Base-by-base conservation (phyloP, 1,140 invertebrate genomes). In the Heliconius melpomene region DNA sequence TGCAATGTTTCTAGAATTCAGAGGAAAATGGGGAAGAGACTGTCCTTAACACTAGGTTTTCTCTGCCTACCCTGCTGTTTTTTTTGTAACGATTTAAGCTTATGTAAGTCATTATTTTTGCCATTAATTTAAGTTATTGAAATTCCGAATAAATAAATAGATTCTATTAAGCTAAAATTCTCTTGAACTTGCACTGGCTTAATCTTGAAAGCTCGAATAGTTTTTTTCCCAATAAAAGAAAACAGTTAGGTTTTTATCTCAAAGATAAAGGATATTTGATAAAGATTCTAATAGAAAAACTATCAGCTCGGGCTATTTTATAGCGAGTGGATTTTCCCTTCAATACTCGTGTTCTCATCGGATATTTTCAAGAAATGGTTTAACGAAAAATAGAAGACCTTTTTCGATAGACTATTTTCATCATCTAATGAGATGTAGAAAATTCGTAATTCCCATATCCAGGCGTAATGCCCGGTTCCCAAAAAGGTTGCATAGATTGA, bases 381-480 rank as follows among this genome's bases (percentile, higher is more conserved):
- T 52, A 52, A 16, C 50, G 50, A 52, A 52, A 52, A 52, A 52
- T 52, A 52, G 50, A 52, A 20, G 7, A 52, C 50, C 70, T 77
- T 77, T 77, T 72, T 77, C 38, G 76, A 77, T 77, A 29, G 36
- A 32, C 77, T 38, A 73, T 80, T 76, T 76, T 74, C 32, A 46
- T 80, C 74, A 54, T 75, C 70, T 80, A 80, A 80, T 80, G 79
- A 60, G 36, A 80, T 80, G 79, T 72, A 72, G 74, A 80, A 80
- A 79, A 73, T 79, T 76, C 72, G 74, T 73, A 76, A 72, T 72
- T 57, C 74, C 29, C 52, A 57, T 76, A 73, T 76, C 66, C 54
- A 60, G 66, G 74, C 32, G 26, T 79, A 26, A 73, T 52, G 66
- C 29, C 38, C 5, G 20, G 32, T 70, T 29, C 60, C n/a, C 60